A percentile compares a stretch with the other conserved stretches of the same genome.
Conservation (phyloP, 1,140 invertebrate species). For the Alviniconcha marisindica region DNA sequence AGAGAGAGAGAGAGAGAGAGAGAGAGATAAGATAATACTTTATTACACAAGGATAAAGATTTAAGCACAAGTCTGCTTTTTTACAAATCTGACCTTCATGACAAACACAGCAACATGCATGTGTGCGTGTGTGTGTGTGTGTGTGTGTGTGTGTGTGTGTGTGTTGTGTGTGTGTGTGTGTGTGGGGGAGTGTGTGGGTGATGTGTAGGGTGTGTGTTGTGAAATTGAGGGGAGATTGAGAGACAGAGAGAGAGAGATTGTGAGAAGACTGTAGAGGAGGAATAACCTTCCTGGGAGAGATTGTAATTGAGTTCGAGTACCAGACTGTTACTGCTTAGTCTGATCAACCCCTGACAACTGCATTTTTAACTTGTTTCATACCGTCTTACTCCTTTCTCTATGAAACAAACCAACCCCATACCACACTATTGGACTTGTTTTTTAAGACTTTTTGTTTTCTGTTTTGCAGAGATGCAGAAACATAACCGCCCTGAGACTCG, state of each 20-base stretch:
- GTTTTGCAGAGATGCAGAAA: neutral
- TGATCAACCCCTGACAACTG: too few relatives aligned
- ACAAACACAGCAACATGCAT: neutral
- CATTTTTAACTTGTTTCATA: too few relatives aligned
- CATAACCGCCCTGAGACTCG: neutral
- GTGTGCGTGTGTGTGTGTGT: neutral
- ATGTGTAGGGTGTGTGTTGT: neutral
- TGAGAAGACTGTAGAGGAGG: too few relatives aligned
- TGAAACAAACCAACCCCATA: too few relatives aligned
- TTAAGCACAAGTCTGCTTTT: neutral
- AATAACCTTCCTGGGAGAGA: neutral
- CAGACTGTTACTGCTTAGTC: too few relatives aligned
- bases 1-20: neutral
- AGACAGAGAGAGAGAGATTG: slow-evolving; percentile 10
- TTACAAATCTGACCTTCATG: neutral
- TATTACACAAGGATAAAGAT: too few relatives aligned
- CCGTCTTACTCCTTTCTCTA: too few relatives aligned
- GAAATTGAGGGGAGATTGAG: neutral
- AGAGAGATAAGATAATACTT: too few relatives aligned
- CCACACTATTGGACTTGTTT: too few relatives aligned
- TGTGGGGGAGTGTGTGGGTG: neutral
- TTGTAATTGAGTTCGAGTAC: neutral
- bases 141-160: neutral
- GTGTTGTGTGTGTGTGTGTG: too few relatives aligned
- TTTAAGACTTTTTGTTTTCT: too few relatives aligned